Evolutionary conservation across 2,797 vertebrate genomes (phyloP), one percentile per base, ranked within the genome.

Genomic region (Neosalanx taihuensis): DNA sequence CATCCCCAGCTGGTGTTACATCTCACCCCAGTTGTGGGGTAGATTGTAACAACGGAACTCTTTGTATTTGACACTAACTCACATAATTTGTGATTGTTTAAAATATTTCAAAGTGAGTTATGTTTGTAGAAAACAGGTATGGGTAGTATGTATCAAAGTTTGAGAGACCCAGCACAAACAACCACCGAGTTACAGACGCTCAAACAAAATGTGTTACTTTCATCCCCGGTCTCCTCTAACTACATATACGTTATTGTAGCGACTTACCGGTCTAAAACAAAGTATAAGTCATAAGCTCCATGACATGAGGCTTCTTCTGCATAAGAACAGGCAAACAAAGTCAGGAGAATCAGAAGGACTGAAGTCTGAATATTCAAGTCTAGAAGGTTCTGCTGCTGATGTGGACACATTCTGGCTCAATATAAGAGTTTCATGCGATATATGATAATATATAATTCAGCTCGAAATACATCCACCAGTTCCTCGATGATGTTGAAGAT

Each of bases 261-360:
- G 65, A 91, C 94, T 92, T 86, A 98, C 96, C 90, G 95, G 91
- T 98, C 96, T 56, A 98, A 60, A 15, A 98, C 95, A 71, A 97
- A 97, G 89, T 98, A 98, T 66, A 98, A 88, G 80, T 98, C 96
- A 86, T 96, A 97, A 0, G 95, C 96, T 77, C 93, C 94, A 67
- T 91, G 92, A 76, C 96, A 98, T 9, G 94, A 93, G 0, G 93
- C 89, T 9, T 92, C 87, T 6, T 95, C 94, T 3, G 90, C 92
- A 59, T 23, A 69, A 41, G 73, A 71, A 64, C 67, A 68, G 0
- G 65, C 53, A 0, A 87, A 20, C 79, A 85, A 0, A 0, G 76
- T 73, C 0, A 90, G 20, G 0, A 87, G 0, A 5, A 73, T 73
- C 0, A 17, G 15, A 67, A 46, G 26, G 30, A 72, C 83, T 5